These are phyloP conservation scores for Perca schrenkii DNA, from an alignment of 2,113 vertebrate species.

Conservation along the genomic window DNA sequence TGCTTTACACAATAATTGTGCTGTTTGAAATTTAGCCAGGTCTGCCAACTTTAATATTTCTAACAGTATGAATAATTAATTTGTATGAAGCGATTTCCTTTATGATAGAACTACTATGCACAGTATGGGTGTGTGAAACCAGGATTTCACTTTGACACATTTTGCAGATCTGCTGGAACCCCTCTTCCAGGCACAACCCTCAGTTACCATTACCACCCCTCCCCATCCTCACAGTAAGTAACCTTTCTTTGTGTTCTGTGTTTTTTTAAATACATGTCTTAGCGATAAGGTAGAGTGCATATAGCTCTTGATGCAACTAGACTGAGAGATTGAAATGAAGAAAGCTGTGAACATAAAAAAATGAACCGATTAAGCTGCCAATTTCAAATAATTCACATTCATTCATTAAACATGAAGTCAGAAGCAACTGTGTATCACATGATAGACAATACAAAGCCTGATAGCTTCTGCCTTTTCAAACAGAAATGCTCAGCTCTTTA, in stretches of 20 bases:
- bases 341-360: background rate
- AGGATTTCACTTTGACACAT: background rate
- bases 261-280: background rate
- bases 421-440: too few species aligned
- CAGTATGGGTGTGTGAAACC: background rate
- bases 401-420: background rate
- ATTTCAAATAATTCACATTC: background rate
- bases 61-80: too few species aligned
- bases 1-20: too few species aligned
- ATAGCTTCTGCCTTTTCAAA: background rate
- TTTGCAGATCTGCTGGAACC: background rate
- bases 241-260: background rate
- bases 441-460: background rate
- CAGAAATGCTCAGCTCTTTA: too few species aligned
- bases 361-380: background rate
- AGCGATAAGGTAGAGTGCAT: background rate
- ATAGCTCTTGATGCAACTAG: background rate
- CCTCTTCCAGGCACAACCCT: background rate
- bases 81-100: background rate
- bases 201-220: rapidly evolving
- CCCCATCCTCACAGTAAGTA: slow-evolving; percentile 7
- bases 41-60: too few species aligned
- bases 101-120: background rate
- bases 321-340: background rate
- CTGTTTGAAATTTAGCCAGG: too few species aligned